Percentiles rank a stretch among this genome's conserved stretches.
Conservation (phyloP, 2,888 invertebrate species). For the Heliconius cydno region DNA sequence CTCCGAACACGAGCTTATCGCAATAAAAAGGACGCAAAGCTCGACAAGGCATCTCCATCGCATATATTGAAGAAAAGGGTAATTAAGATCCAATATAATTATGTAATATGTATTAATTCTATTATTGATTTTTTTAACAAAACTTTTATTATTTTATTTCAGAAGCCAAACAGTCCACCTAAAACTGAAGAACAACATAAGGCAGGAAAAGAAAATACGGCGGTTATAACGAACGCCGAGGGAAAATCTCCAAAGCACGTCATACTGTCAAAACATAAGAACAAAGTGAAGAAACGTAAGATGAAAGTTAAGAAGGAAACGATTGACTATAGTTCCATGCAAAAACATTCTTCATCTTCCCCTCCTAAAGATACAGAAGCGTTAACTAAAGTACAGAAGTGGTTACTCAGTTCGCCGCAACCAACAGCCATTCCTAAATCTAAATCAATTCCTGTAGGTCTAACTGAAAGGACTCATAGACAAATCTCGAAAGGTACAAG, state of each 20-base stretch:
- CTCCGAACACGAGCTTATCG: slow-evolving; percentile 84
- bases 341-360: slow-evolving; percentile 81
- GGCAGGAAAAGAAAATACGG: slow-evolving; percentile 73
- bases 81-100: slow-evolving; percentile 49
- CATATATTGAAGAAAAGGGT: slow-evolving; percentile 77
- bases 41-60: slow-evolving; percentile 74
- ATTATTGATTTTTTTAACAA: not conserved
- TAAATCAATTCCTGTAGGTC: slow-evolving; percentile 91
- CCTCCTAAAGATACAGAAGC: slow-evolving; percentile 83
- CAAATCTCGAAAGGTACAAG: slow-evolving; percentile 80
- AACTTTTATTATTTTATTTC: slow-evolving; percentile 39
- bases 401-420: slow-evolving; percentile 90
- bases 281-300: slow-evolving; percentile 81
- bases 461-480: slow-evolving; percentile 81
- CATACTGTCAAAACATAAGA: slow-evolving; percentile 77
- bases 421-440: slow-evolving; percentile 88
- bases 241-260: slow-evolving; percentile 84
- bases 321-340: slow-evolving; percentile 90
- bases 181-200: slow-evolving; percentile 70
- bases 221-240: slow-evolving; percentile 75
- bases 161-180: slow-evolving; percentile 70
- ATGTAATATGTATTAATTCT: not conserved
- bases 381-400: slow-evolving; percentile 91
- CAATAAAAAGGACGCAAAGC: slow-evolving; percentile 77
- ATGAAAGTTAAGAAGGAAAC: slow-evolving; percentile 87